Evolutionary conservation across 2,113 vertebrate species (phyloP).

Genomic region (Prietella phreatophila): DNA sequence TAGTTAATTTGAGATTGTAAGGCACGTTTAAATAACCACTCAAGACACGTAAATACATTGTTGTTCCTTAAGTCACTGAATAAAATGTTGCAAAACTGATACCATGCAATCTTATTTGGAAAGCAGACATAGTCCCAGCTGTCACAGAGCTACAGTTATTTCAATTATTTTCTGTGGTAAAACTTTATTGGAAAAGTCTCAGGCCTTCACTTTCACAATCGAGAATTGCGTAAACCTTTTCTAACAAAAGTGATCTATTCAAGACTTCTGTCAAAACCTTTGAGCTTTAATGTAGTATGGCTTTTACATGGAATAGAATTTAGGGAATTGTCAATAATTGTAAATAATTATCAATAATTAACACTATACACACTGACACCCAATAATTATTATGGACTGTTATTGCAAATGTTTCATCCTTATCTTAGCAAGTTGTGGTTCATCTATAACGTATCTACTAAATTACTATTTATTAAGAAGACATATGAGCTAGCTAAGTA

Average conservation of each 20-base stretch:
- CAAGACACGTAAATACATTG: background rate
- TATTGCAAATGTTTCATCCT: background rate
- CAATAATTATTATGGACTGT: background rate
- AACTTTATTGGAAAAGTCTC: background rate
- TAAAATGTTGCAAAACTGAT: slow-evolving; percentile 1
- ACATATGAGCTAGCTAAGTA: background rate
- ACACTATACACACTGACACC: no score
- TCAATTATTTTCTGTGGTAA: background rate
- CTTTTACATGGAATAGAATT: background rate
- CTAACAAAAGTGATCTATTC: background rate
- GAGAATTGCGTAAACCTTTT: background rate
- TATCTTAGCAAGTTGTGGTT: background rate
- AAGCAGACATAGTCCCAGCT: background rate
- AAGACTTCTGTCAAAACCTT: background rate
- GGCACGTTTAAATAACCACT: background rate
- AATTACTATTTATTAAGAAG: background rate
- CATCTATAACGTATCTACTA: background rate
- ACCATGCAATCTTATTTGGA: background rate
- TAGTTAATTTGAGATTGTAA: background rate
- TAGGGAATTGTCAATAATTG: background rate
- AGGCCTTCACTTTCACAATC: background rate
- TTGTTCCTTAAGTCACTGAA: background rate
- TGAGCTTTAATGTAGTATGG: background rate
- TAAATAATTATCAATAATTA: no score
- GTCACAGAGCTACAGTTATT: background rate